These are phyloP conservation scores for Drosophila suboccidentalis DNA, from an alignment of 2,888 invertebrate species.

Conservation along the genomic window DNA sequence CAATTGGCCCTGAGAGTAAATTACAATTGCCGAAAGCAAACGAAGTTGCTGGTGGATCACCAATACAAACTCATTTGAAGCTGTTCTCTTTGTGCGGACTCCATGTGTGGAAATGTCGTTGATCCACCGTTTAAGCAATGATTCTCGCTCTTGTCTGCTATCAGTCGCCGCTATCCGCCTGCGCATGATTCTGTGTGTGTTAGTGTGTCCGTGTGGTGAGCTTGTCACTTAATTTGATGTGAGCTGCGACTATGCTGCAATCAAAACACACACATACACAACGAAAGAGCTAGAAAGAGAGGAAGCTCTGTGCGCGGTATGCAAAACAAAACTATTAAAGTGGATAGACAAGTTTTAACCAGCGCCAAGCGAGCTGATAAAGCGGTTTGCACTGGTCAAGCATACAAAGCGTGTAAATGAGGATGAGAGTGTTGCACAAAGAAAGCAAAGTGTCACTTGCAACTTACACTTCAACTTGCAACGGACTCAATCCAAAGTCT, in stretches of 20 bases:
- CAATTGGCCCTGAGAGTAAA: slow-evolving; percentile 34
- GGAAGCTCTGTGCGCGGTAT: slow-evolving; percentile 37
- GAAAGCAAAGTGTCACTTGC: slow-evolving; percentile 41
- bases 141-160: slow-evolving; percentile 53
- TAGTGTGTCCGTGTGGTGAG: slow-evolving; percentile 12
- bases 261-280: slow-evolving; percentile 39
- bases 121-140: slow-evolving; percentile 49
- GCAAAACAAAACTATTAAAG: slow-evolving; percentile 75
- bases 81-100: slow-evolving; percentile 21
- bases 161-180: too few species aligned
- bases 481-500: neutral
- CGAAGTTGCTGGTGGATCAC: slow-evolving; percentile 29
- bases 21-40: slow-evolving; percentile 30
- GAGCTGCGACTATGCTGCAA: slow-evolving; percentile 58
- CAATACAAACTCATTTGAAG: slow-evolving; percentile 1
- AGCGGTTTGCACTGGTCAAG: slow-evolving; percentile 65
- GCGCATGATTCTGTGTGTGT: neutral
- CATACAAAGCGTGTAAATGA: slow-evolving; percentile 23
- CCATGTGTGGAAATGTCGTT: slow-evolving; percentile 44
- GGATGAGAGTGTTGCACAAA: slow-evolving; percentile 29
- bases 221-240: slow-evolving; percentile 66
- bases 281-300: slow-evolving; percentile 1
- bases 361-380: slow-evolving; percentile 57
- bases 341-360: slow-evolving; percentile 66
- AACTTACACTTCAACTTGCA: neutral